Base-by-base conservation (phyloP, 1,140 invertebrate species). In the Psix sp. region DNA sequence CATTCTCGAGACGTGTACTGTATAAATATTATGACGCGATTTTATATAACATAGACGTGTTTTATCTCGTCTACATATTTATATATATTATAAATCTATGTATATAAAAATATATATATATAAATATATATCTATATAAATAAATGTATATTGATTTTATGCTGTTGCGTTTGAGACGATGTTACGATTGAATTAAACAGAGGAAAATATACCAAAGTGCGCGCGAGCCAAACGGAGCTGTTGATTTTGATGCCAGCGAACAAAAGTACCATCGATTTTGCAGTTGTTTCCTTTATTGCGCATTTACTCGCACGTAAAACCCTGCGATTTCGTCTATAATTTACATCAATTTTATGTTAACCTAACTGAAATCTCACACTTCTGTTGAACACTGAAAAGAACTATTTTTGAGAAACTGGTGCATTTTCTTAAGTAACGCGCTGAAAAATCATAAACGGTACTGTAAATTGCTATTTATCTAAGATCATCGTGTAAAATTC, bases 131-230 rank as follows among this genome's bases (percentile, higher is more conserved):
- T n/a, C n/a, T n/a, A n/a, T n/a, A n/a, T n/a, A n/a, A n/a, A n/a
- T n/a, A n/a, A n/a, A n/a, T n/a, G n/a, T 84, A 81, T 82, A 83
- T 80, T 80, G 77, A 84, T 81, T 83, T 83, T 51, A 83, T 74
- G 76, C 77, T 81, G 80, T 84, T 84, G 79, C 77, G 76, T 81
- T 82, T 79, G 76, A 71, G 77, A 71, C 65, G 62, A 81, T 81
- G 70, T 79, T 79, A 79, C 68, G 70, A 76, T 72, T 77, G 71
- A 36, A 74, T 60, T 77, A 70, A 74, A 14, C 52, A 74, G 38
- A 71, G 36, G 35, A 39, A 72, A 79, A 81, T 77, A 81, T 77
- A 83, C 70, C 63, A 26, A 74, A 74, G 67, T 74, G 54, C 51
- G 60, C 60, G 77, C 7, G 71, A 81, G 73, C 54, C 15, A 15